phyloP scores from a whole-genome alignment of 2,888 invertebrate species.

The Hyalella azteca region DNA sequence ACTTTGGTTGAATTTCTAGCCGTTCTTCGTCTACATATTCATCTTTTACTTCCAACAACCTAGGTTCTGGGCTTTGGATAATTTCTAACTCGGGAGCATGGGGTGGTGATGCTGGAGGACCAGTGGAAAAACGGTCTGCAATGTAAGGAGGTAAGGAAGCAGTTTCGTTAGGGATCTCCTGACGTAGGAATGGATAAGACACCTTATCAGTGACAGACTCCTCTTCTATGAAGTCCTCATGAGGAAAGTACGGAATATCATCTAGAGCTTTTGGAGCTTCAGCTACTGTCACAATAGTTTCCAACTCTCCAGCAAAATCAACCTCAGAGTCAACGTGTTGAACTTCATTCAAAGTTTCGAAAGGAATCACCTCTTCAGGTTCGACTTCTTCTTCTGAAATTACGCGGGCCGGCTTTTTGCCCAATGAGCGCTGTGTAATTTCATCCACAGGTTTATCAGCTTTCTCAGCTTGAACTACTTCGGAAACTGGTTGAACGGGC shows the following conservation, averaged over 20 bases:
- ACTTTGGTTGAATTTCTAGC: neutral
- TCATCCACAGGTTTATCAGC: neutral
- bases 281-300: neutral
- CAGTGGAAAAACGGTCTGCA: neutral
- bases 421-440: neutral
- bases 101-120: neutral
- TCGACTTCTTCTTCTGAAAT: constrained; percentile 1
- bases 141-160: neutral
- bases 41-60: neutral
- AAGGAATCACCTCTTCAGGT: neutral
- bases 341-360: neutral
- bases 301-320: neutral
- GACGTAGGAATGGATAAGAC: neutral
- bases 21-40: neutral
- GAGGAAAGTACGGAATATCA: neutral
- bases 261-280: constrained; percentile 1
- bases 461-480: neutral
- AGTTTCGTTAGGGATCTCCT: neutral
- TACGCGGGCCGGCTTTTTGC: neutral
- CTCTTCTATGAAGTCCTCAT: neutral
- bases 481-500: too few species aligned
- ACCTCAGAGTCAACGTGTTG: neutral
- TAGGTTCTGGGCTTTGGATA: constrained; percentile 9
- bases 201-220: neutral
- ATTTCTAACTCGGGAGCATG: neutral